Evolutionary conservation across 2,888 invertebrate genomes (phyloP).

Genomic region (Epistrophe eligans): DNA sequence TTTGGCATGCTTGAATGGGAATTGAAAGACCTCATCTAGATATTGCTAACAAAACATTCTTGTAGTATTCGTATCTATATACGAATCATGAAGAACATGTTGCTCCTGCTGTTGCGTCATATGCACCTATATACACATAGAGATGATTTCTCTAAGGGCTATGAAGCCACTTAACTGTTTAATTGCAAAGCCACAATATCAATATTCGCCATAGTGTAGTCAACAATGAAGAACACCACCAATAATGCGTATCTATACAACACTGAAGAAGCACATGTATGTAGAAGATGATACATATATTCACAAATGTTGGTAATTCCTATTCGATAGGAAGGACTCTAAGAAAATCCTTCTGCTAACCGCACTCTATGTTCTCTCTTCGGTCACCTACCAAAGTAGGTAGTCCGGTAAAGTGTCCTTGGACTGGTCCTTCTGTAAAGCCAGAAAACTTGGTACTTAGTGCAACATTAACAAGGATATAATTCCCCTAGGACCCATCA

Average conservation of each 20-base stretch:
- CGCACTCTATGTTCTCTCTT: constrained; percentile 28
- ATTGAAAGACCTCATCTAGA: constrained; percentile 53
- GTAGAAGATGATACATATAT: constrained; percentile 41
- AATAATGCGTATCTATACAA: constrained; percentile 60
- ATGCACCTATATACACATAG: neutral
- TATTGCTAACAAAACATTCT: constrained; percentile 49
- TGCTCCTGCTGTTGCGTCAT: constrained; percentile 62
- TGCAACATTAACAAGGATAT: constrained; percentile 56
- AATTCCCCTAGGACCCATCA: neutral
- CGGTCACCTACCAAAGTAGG: constrained; percentile 12
- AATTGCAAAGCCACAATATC: constrained; percentile 74
- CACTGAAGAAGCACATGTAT: neutral
- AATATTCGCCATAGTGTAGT: constrained; percentile 65
- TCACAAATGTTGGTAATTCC: constrained; percentile 64
- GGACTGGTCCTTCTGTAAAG: constrained; percentile 36
- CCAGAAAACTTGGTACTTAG: constrained; percentile 54
- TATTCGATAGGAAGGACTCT: constrained; percentile 56
- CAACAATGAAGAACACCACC: constrained; percentile 66
- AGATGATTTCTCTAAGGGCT: constrained; percentile 19
- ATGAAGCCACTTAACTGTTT: constrained; percentile 74
- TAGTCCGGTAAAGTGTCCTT: constrained; percentile 40
- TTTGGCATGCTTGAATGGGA: constrained; percentile 55
- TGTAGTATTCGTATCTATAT: neutral
- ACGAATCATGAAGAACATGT: constrained; percentile 32
- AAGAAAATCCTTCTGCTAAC: constrained; percentile 55